Percentiles rank a stretch among this genome's conserved stretches.
Conservation (phyloP, 2,113 vertebrate genomes). For the Pseudopipra pipra region DNA sequence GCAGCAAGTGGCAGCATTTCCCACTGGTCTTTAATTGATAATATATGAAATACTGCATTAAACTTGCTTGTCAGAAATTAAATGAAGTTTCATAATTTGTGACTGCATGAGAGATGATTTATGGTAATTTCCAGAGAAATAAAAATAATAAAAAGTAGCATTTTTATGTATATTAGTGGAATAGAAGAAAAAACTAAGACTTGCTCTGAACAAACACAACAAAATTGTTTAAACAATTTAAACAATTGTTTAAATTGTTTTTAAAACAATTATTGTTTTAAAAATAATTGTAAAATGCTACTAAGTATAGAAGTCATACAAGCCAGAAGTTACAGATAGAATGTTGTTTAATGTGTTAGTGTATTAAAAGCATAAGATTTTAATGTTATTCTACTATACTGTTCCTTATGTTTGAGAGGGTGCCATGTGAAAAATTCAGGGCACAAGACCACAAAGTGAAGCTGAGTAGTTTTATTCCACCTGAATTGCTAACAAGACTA, state of each 20-base stretch:
- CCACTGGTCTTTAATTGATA: neutral
- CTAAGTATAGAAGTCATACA: neutral
- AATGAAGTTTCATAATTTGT: neutral
- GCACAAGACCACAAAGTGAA: slow-evolving; percentile 21
- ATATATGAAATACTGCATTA: neutral
- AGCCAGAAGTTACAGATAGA: neutral
- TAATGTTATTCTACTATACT: neutral
- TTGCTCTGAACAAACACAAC: neutral
- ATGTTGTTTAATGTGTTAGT: neutral
- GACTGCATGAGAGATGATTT: neutral
- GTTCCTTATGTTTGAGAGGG: neutral
- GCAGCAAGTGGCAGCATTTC: neutral
- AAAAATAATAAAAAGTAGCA: neutral
- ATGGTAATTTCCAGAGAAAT: neutral
- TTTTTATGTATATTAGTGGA: neutral
- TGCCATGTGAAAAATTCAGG: slow-evolving; percentile 31
- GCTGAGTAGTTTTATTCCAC: slow-evolving; percentile 59
- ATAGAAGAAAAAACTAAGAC: neutral
- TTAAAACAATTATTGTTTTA: neutral
- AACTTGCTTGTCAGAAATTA: neutral
- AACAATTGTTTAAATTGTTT: too few species aligned
- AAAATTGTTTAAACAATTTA: too few species aligned
- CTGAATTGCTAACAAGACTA: slow-evolving; percentile 45
- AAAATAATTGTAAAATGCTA: neutral
- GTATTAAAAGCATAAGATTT: neutral